Conservation (phyloP, 1,140 invertebrate species). For the Caenorhabditis latens region DNA sequence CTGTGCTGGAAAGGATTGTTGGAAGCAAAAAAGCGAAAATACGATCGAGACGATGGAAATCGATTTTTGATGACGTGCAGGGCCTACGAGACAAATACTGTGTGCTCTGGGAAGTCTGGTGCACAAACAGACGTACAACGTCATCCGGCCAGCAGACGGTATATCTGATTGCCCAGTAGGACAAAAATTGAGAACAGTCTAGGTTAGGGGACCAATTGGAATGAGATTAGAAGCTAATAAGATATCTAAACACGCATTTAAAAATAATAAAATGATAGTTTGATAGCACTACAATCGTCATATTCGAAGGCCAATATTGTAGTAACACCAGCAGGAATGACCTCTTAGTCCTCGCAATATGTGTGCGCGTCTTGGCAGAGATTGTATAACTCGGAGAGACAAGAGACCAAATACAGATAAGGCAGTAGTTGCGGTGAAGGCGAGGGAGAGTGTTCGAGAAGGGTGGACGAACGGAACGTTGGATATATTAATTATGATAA, state of each 20-base stretch:
- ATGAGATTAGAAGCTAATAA: not conserved
- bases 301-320: constrained; percentile 45
- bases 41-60: not conserved
- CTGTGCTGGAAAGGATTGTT: too few relatives aligned
- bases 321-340: constrained; percentile 44
- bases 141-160: constrained; percentile 2
- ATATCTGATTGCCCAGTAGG: too few relatives aligned
- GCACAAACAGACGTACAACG: constrained; percentile 20
- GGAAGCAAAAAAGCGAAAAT: too few relatives aligned
- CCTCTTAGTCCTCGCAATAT: constrained; percentile 49
- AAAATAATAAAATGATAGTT: not conserved
- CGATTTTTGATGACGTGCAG: not conserved
- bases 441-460: not conserved
- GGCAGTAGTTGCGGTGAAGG: constrained; percentile 37
- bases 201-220: not conserved
- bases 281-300: constrained; percentile 36
- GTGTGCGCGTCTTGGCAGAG: constrained; percentile 26
- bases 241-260: not conserved
- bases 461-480: not conserved
- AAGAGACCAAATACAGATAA: constrained; percentile 45
- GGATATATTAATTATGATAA: constrained; percentile 49
- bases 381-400: constrained; percentile 40
- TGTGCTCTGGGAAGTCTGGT: constrained; percentile 38
- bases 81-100: not conserved
- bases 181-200: too few relatives aligned